phyloP scores from a whole-genome alignment of 2,888 invertebrate genomes.

The Megastigmus dorsalis region DNA sequence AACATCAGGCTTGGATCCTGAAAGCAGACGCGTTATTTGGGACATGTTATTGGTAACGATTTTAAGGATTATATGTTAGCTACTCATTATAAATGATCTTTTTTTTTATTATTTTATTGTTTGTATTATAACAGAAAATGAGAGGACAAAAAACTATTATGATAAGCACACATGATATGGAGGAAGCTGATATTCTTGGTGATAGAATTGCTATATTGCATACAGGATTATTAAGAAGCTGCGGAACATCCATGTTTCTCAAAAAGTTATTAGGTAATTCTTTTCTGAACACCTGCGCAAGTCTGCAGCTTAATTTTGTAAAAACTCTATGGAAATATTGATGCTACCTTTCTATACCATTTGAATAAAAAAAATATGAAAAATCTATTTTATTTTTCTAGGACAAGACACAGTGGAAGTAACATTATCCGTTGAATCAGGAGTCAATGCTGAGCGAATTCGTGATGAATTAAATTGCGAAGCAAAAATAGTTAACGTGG shows the following conservation, averaged over 20 bases:
- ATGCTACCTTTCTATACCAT: neutral
- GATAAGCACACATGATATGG: slow-evolving; percentile 94
- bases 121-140: slow-evolving; percentile 72
- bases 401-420: slow-evolving; percentile 61
- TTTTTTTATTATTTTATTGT: slow-evolving; percentile 54
- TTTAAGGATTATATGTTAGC: slow-evolving; percentile 9
- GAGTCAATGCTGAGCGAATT: slow-evolving; percentile 64
- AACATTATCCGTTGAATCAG: slow-evolving; percentile 59
- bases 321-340: no score
- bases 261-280: slow-evolving; percentile 78
- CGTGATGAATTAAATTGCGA: slow-evolving; percentile 70
- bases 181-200: slow-evolving; percentile 92
- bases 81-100: neutral
- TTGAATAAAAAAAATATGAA: neutral
- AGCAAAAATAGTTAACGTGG: slow-evolving; percentile 69
- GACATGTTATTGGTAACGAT: slow-evolving; percentile 81
- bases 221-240: slow-evolving; percentile 82
- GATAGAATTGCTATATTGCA: slow-evolving; percentile 91
- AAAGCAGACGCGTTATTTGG: slow-evolving; percentile 89
- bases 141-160: slow-evolving; percentile 85
- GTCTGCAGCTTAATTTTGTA: neutral
- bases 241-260: slow-evolving; percentile 87
- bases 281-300: neutral
- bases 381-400: slow-evolving; percentile 25
- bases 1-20: slow-evolving; percentile 91